Percentiles rank a stretch among this genome's conserved stretches.
These are phyloP conservation scores for Ahaetulla prasina DNA, from an alignment of 2,113 vertebrate species.

Conservation along the genomic window DNA sequence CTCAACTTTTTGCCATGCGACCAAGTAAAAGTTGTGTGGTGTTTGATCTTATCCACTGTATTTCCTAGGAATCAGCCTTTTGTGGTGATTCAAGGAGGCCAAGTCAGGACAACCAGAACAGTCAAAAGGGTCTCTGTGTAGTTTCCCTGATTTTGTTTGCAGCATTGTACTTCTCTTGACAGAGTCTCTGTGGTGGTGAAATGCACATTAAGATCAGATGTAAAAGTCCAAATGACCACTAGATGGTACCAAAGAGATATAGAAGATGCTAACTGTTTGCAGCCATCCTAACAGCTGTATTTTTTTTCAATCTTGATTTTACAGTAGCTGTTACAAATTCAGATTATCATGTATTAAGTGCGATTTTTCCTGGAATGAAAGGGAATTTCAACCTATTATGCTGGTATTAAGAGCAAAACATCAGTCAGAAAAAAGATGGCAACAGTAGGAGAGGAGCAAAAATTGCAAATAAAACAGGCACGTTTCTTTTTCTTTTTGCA, in stretches of 20 bases:
- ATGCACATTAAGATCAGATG: background rate
- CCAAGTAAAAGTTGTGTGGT: background rate
- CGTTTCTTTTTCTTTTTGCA: background rate
- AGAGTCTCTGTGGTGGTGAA: background rate
- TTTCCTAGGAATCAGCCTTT: constrained; percentile 1
- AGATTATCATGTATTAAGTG: background rate
- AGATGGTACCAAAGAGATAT: background rate
- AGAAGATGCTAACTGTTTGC: background rate
- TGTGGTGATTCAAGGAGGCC: background rate
- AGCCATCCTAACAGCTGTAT: background rate
- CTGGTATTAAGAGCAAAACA: background rate
- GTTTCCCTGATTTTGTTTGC: background rate
- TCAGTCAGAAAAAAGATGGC: background rate
- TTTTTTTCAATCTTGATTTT: background rate
- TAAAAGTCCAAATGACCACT: background rate
- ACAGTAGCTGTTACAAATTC: background rate
- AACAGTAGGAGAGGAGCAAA: background rate
- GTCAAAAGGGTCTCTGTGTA: background rate
- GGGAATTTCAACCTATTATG: background rate
- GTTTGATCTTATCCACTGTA: background rate
- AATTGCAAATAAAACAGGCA: background rate
- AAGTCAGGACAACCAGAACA: background rate
- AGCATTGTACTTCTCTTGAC: background rate
- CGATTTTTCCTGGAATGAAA: background rate
- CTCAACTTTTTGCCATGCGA: background rate